Percentiles rank a stretch among this genome's conserved stretches.
These are phyloP conservation scores for Gephyroberyx darwinii DNA, from an alignment of 2,797 vertebrate species.

Conservation along the genomic window DNA sequence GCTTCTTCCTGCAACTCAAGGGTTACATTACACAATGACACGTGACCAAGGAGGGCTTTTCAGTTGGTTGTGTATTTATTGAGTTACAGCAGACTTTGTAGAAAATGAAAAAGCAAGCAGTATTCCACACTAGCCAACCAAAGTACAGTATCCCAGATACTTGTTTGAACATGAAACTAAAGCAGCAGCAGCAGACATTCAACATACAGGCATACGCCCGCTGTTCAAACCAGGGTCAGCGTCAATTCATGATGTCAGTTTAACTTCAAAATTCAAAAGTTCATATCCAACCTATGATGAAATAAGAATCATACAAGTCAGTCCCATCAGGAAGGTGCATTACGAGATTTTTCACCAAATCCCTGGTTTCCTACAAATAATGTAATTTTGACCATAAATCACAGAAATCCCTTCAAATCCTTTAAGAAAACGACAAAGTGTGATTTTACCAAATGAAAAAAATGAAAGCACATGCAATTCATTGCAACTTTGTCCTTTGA, in stretches of 20 bases:
- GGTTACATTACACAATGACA: not conserved
- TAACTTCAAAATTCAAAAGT: constrained; percentile 8
- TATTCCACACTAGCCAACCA: constrained; percentile 66
- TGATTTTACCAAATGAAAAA: too few relatives aligned
- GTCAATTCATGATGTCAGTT: constrained; percentile 25
- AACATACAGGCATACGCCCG: constrained; percentile 59
- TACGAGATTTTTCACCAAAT: not conserved
- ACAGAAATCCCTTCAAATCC: constrained; percentile 46
- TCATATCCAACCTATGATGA: too few relatives aligned
- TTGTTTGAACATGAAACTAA: constrained; percentile 75
- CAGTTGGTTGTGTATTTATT: constrained; percentile 83
- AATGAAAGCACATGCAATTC: not conserved
- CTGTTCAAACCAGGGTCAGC: constrained; percentile 43
- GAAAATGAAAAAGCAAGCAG: constrained; percentile 80
- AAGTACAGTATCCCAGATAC: constrained; percentile 78
- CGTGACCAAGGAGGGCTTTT: constrained; percentile 8
- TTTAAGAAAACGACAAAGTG: not conserved
- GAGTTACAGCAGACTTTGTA: constrained; percentile 89
- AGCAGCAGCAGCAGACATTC: constrained; percentile 71
- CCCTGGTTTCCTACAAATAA: constrained; percentile 30
- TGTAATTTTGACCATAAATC: constrained; percentile 28
- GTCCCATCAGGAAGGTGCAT: not conserved
- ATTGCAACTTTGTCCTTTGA: not conserved
- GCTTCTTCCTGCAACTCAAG: not conserved
- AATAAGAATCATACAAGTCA: not conserved